These are phyloP conservation scores for Balearica regulorum DNA, from an alignment of 2,797 vertebrate genomes.

Conservation along the genomic window DNA sequence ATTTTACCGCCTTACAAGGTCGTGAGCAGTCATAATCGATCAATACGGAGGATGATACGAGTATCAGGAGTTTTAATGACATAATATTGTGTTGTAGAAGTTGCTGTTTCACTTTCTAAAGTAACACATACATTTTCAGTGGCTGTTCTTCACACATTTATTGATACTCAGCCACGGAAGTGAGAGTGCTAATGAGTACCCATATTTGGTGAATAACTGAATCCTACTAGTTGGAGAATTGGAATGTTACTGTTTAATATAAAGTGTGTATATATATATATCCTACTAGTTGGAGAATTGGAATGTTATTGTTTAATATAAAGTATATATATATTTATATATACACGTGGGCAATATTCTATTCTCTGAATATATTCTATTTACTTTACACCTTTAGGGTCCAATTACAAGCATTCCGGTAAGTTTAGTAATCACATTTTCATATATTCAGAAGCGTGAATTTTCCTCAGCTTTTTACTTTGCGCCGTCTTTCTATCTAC, in stretches of 20 bases:
- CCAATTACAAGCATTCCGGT: neutral
- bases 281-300: neutral
- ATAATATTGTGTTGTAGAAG: neutral
- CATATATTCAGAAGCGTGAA: neutral
- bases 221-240: neutral
- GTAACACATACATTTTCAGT: neutral
- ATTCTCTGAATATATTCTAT: neutral
- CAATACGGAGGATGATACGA: neutral
- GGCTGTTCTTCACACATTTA: neutral
- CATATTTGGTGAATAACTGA: neutral
- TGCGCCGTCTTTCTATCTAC: rapidly evolving
- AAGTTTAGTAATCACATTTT: neutral
- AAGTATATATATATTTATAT: neutral
- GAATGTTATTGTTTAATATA: neutral
- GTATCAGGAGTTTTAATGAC: neutral
- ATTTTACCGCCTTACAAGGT: neutral
- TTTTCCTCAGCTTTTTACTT: neutral
- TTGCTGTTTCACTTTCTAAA: neutral
- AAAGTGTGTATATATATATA: neutral
- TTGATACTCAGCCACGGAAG: neutral
- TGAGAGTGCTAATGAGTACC: neutral
- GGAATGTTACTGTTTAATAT: neutral
- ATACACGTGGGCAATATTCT: neutral
- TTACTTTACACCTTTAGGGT: neutral
- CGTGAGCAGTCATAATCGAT: neutral